A percentile compares a stretch with the other conserved stretches of the same genome.
These are phyloP conservation scores for Sparidentex hasta DNA, from an alignment of 2,797 vertebrate species.

Conservation along the genomic window DNA sequence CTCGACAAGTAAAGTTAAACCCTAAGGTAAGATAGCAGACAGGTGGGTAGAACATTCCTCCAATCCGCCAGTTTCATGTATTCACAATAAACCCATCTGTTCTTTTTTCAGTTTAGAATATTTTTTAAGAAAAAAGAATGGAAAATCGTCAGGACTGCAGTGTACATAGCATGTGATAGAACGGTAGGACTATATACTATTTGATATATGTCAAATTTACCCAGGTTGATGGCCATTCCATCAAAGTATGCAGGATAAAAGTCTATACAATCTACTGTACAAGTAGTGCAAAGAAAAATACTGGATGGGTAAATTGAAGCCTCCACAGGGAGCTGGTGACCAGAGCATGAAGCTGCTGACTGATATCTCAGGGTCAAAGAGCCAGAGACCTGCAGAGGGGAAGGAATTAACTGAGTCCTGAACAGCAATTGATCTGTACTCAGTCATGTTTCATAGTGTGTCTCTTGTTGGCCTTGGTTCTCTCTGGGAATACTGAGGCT, in stretches of 20 bases:
- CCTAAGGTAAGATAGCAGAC: background rate
- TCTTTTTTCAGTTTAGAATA: too few species aligned
- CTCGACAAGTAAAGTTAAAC: constrained; percentile 3
- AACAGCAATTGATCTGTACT: constrained; percentile 58
- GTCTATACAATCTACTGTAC: too few species aligned
- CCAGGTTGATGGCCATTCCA: too few species aligned
- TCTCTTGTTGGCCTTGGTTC: constrained; percentile 39
- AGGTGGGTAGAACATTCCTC: background rate
- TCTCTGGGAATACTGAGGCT: constrained; percentile 19
- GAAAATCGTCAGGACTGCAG: too few species aligned
- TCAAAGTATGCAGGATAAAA: too few species aligned
- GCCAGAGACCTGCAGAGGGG: constrained; percentile 44
- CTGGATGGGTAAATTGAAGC: background rate
- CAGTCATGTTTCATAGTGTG: constrained; percentile 48
- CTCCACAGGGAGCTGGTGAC: constrained; percentile 40
- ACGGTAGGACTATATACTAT: too few species aligned
- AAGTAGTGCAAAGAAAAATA: too few species aligned
- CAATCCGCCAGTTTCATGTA: background rate
- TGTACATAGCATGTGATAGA: too few species aligned
- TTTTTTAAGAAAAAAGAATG: too few species aligned
- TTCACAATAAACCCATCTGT: background rate
- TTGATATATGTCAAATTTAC: too few species aligned
- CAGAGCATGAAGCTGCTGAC: constrained; percentile 36
- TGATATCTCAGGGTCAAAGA: constrained; percentile 64
- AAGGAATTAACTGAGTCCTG: constrained; percentile 37